phyloP scores from a whole-genome alignment of 1,140 invertebrate genomes.

The Watersipora subatra region DNA sequence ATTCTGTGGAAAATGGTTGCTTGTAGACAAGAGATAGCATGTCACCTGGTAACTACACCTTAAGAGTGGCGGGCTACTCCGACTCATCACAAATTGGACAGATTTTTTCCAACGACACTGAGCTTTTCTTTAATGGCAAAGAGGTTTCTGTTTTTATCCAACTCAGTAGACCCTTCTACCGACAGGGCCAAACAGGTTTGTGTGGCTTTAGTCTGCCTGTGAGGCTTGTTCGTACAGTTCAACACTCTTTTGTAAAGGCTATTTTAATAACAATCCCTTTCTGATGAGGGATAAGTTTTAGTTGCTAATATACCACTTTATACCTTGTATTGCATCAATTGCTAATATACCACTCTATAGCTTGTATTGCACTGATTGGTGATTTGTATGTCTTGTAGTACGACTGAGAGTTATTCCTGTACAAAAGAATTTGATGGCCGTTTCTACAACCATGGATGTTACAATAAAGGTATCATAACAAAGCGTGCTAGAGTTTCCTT shows the following conservation, averaged over 20 bases:
- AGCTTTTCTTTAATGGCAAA: constrained; percentile 31
- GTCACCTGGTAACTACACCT: constrained; percentile 58
- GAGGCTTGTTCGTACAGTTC: too few relatives aligned
- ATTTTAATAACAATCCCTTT: neutral
- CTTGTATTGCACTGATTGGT: too few relatives aligned
- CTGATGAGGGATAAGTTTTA: constrained; percentile 1
- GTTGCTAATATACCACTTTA: too few relatives aligned
- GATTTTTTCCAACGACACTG: constrained; percentile 33
- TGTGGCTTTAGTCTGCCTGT: too few relatives aligned
- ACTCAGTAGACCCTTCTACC: constrained; percentile 85
- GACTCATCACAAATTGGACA: constrained; percentile 12
- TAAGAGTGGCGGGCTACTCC: constrained; percentile 48
- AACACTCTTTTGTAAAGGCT: too few relatives aligned
- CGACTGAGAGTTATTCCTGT: constrained; percentile 49
- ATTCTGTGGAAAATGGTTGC: too few relatives aligned
- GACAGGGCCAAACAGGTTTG: constrained; percentile 77
- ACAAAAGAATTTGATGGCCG: constrained; percentile 30
- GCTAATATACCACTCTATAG: too few relatives aligned
- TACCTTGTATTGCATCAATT: too few relatives aligned
- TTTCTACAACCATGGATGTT: constrained; percentile 31
- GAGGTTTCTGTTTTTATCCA: constrained; percentile 71
- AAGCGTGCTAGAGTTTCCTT: too few relatives aligned
- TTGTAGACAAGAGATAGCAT: constrained; percentile 29
- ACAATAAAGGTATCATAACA: constrained; percentile 24
- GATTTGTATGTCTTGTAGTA: constrained; percentile 54